A percentile compares a stretch with the other conserved stretches of the same genome.
These are phyloP conservation scores for Musca vetustissima DNA, from an alignment of 1,140 invertebrate genomes.

Conservation along the genomic window DNA sequence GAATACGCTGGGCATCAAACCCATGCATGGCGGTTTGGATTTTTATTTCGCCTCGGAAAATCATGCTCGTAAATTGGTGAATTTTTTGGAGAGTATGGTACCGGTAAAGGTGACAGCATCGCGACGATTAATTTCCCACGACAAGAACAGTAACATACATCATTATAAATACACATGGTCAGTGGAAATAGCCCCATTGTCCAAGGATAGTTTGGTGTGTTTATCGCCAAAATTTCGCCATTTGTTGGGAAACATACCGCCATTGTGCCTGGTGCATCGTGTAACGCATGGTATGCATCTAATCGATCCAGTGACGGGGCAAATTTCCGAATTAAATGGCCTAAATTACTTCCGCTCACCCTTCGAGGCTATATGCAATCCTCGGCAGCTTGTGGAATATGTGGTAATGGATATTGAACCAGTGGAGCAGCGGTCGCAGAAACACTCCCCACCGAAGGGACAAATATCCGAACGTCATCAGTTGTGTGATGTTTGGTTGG, in stretches of 20 bases:
- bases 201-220: constrained; percentile 97
- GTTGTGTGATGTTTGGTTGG: constrained; percentile 91
- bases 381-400: constrained; percentile 90
- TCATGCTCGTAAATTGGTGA: constrained; percentile 92
- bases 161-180: constrained; percentile 95
- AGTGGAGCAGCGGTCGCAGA: constrained; percentile 75
- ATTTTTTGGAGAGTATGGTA: constrained; percentile 86
- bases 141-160: constrained; percentile 94
- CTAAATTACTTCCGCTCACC: constrained; percentile 83
- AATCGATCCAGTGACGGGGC: constrained; percentile 89
- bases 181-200: constrained; percentile 95
- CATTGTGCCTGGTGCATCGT: constrained; percentile 85
- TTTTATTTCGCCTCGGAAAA: constrained; percentile 92
- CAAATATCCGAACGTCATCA: constrained; percentile 91
- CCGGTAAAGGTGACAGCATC: constrained; percentile 86
- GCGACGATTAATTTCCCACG: constrained; percentile 96
- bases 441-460: constrained; percentile 70
- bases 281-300: constrained; percentile 89
- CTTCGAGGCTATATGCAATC: constrained; percentile 84
- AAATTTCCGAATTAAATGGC: constrained; percentile 85
- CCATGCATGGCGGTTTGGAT: constrained; percentile 92
- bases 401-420: constrained; percentile 93
- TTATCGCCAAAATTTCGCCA: constrained; percentile 85
- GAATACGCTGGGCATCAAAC: constrained; percentile 92
- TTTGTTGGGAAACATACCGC: constrained; percentile 86